A percentile compares a stretch with the other conserved stretches of the same genome.
Evolutionary conservation across 53 echinoderm and acorn worm genomes (phyloP).

Genomic region (Paracentrotus lividus): DNA sequence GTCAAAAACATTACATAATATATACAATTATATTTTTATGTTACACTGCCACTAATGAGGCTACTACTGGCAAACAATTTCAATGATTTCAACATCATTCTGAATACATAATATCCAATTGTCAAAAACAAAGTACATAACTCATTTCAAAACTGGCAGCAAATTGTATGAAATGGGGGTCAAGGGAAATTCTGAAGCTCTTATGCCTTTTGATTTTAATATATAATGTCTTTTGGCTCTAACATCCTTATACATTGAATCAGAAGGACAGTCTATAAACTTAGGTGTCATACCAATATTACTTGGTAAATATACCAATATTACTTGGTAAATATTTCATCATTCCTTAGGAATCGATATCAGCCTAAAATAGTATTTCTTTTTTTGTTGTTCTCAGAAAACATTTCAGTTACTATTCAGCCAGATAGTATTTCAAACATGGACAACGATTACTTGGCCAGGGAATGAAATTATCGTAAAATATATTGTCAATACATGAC

Average conservation of each 20-base stretch:
- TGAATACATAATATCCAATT: conserved; percentile 11
- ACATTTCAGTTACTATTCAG: conserved; percentile 53
- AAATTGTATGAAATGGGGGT: neutral
- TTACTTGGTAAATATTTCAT: neutral
- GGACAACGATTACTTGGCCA: neutral
- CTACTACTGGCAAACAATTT: neutral
- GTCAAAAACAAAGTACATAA: conserved; percentile 23
- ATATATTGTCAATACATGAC: too few species aligned
- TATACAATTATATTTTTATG: conserved; percentile 11
- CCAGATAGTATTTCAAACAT: conserved; percentile 38
- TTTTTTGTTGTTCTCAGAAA: neutral
- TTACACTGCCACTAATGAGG: neutral
- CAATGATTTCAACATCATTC: neutral
- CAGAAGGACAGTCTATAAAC: neutral
- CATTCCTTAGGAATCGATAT: neutral
- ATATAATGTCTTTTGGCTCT: neutral
- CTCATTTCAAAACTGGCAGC: neutral
- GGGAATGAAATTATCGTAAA: neutral
- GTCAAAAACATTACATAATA: neutral
- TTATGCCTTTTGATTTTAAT: too few species aligned
- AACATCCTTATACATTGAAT: neutral
- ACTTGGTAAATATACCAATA: neutral
- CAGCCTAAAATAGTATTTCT: conserved; percentile 25
- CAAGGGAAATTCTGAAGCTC: neutral
- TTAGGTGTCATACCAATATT: neutral